Evolutionary conservation across 1,140 invertebrate genomes (phyloP), one percentile per base, ranked within the genome.

Genomic region (Caerostris darwini): DNA sequence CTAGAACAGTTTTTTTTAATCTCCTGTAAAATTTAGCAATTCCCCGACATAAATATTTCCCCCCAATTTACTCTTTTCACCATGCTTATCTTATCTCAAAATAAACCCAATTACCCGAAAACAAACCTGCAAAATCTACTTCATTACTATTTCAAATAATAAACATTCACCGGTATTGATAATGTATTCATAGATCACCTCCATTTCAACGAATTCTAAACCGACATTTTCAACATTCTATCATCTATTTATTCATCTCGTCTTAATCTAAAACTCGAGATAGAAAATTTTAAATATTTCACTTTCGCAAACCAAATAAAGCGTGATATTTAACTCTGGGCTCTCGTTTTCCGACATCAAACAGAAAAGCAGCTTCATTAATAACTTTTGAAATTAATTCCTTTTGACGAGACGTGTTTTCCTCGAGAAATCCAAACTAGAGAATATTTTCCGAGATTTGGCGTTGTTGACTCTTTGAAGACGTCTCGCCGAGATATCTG

Each of bases 281-380:
- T 6, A 12, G 64, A 67, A 67, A 14, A n/a, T n/a, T n/a, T 12
- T 3, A 17, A n/a, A 58, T 34, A 58, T 85, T 58, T 85, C 82
- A 85, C 82, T 85, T 85, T 85, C 57, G 3, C 17, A 85, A 85
- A 57, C 82, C 50, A 85, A 85, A 85, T 85, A 85, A 85, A 85
- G 54, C 17, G 53, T 85, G 54, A 57, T 58, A 85, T 85, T 85
- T 85, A 85, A 85, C 82, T 85, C 58, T 56, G 50, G 82, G 12
- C 54, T n/a, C 58, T 50, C 82, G 7, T 7, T 53, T 34, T 12
- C 19, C 19, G 12, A 77, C 19, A 77, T 77, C 69, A 77, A 58
- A 85, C 82, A 85, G 82, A 8, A 57, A 19, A 85, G 82, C 17
- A 57, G 19, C 19, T 59, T 85, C 82, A 19, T 59, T 85, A 85